Conservation (phyloP, 2,888 invertebrate genomes). For the Resseliella maxima region DNA sequence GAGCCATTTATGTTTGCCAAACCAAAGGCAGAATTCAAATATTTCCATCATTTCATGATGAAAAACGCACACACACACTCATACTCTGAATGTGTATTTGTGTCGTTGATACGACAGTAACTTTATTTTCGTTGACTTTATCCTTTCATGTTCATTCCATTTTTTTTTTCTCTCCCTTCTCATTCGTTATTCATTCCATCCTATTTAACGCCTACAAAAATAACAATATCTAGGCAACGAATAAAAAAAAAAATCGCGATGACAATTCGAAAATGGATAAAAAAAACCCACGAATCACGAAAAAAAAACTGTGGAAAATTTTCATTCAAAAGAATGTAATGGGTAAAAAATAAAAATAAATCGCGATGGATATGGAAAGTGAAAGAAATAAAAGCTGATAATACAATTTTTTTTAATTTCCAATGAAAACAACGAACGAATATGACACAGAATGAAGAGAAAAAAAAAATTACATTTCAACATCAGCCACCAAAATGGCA, state of each 20-base stretch:
- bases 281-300: neutral
- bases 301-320: neutral
- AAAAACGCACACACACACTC: too few species aligned
- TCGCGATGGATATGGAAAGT: neutral
- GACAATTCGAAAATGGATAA: neutral
- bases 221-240: neutral
- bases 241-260: neutral
- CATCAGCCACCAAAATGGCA: neutral
- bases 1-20: neutral
- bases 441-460: neutral
- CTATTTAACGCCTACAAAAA: conserved; percentile 27
- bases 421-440: neutral
- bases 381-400: conserved; percentile 29
- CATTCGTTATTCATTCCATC: conserved; percentile 15
- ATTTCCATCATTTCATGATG: neutral
- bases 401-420: conserved; percentile 48
- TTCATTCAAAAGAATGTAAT: neutral
- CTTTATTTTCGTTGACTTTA: neutral
- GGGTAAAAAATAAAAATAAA: too few species aligned
- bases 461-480: neutral
- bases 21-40: neutral
- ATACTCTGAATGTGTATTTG: too few species aligned
- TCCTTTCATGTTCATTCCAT: neutral
- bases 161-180: neutral
- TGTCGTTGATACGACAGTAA: neutral